Evolutionary conservation across 1,140 invertebrate genomes (phyloP).

Genomic region (Hyles euphorbiae): DNA sequence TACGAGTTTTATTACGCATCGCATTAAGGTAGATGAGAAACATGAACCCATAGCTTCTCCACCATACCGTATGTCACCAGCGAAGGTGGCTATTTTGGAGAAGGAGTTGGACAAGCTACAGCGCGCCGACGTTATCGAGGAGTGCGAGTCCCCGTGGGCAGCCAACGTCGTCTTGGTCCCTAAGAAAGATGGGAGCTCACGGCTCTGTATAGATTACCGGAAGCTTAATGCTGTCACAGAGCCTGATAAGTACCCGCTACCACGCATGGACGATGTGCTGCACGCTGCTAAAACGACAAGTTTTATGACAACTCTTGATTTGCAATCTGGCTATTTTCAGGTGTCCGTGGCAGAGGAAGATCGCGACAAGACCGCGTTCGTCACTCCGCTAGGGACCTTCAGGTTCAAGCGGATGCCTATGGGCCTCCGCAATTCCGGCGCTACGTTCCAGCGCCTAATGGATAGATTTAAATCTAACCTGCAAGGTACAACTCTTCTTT

Average conservation of each 20-base stretch:
- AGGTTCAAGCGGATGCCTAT: constrained; percentile 56
- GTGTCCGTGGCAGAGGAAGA: constrained; percentile 31
- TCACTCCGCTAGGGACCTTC: constrained; percentile 45
- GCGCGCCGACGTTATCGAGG: constrained; percentile 46
- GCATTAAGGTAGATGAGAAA: too few species aligned
- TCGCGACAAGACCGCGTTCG: constrained; percentile 69
- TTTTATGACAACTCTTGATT: constrained; percentile 66
- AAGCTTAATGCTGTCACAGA: constrained; percentile 16
- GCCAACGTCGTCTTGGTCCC: constrained; percentile 68
- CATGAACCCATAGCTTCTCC: constrained; percentile 1
- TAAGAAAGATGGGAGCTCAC: constrained; percentile 48
- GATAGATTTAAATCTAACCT: constrained; percentile 33
- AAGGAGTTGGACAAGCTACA: not conserved
- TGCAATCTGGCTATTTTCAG: constrained; percentile 63
- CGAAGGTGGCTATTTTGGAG: constrained; percentile 2
- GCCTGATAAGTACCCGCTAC: constrained; percentile 64
- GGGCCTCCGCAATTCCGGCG: constrained; percentile 49
- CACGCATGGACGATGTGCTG: constrained; percentile 69
- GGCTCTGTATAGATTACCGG: constrained; percentile 51
- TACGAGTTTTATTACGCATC: too few species aligned
- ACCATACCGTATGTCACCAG: constrained; percentile 6
- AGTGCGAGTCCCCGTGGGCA: constrained; percentile 60
- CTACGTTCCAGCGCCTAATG: constrained; percentile 65
- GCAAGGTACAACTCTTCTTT: constrained; percentile 31
- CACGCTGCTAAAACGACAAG: constrained; percentile 37